Base-by-base conservation (phyloP, 2,797 vertebrate species). In the Spinus pinus region DNA sequence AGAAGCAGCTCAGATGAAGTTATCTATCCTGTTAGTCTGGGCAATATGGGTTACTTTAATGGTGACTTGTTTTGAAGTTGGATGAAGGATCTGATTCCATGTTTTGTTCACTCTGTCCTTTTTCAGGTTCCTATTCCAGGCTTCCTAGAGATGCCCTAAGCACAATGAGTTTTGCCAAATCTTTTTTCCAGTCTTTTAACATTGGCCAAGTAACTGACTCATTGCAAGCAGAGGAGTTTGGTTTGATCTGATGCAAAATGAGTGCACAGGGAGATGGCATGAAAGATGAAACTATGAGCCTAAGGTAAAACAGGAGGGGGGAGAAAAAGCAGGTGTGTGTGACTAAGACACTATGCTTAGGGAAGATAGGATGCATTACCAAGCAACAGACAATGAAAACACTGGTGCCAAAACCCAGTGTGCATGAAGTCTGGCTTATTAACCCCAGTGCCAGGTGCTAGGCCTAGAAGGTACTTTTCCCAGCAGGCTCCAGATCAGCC, bases 151-250 rank as follows among this genome's bases (percentile, higher is more conserved):
- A 77, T 81, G 69, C 88, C 73, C 54, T 50, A 24, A 91, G 65
- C 72, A 71, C 50, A 69, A 0, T 0, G 7, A 61, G 49, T 42
- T 72, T 93, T 88, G 73, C 73, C 81, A 85, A 75, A 60, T 75
- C 65, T 91, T 71, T 94, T 88, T 84, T 81, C 66, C 73, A 84
- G 53, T 54, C 89, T 91, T 91, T 90, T 89, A 94, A 94, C 60
- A n/a, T 0, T 60, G 60, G 74, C 88, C 88, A 90, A 86, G 44
- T 58, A 82, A 84, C 67, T 73, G 81, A 90, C 81, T 82, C 90
- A 86, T 39, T 31, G 35, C 60, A 85, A 77, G 70, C 49, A 86
- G 67, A 56, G 37, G 57, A 87, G 46, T 46, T 58, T 25, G 60
- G 75, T 30, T 94, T 83, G 85, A 92, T 85, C 60, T 67, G 78